phyloP scores from a whole-genome alignment of 2,113 vertebrate genomes.

The Cygnus buccinator region DNA sequence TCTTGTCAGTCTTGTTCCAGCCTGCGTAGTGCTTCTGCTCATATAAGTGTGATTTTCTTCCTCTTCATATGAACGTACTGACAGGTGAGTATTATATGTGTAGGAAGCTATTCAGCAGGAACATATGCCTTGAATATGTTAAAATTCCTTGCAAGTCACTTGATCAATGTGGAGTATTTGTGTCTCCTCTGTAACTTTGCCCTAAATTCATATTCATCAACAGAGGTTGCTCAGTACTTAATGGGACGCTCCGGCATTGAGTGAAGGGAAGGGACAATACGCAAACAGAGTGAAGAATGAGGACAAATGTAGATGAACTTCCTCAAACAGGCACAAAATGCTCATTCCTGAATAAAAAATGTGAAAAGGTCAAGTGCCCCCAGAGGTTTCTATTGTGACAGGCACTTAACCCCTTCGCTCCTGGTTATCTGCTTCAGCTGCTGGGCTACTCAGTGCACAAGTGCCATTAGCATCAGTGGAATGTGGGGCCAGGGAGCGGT shows the following conservation, averaged over 20 bases:
- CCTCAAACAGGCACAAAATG: conserved; percentile 66
- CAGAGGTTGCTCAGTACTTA: conserved; percentile 44
- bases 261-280: conserved; percentile 56
- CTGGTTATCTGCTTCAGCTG: conserved; percentile 73
- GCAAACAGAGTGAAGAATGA: conserved; percentile 58
- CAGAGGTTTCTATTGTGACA: conserved; percentile 74
- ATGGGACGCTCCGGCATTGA: conserved; percentile 36
- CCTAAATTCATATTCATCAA: conserved; percentile 67
- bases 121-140: conserved; percentile 47
- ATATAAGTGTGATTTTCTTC: background rate
- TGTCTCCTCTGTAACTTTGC: conserved; percentile 46
- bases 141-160: conserved; percentile 31
- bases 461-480: conserved; percentile 46
- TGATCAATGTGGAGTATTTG: conserved; percentile 43
- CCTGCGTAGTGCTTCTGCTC: background rate
- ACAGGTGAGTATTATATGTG: conserved; percentile 48
- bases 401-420: conserved; percentile 74
- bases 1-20: background rate
- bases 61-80: background rate
- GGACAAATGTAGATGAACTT: conserved; percentile 67
- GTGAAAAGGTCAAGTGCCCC: conserved; percentile 74
- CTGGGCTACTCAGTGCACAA: conserved; percentile 49
- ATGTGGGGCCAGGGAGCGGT: background rate
- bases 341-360: conserved; percentile 69
- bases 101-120: conserved; percentile 38